Evolutionary conservation across 2,888 invertebrate species (phyloP).

Genomic region (Incurvaria masculella): DNA sequence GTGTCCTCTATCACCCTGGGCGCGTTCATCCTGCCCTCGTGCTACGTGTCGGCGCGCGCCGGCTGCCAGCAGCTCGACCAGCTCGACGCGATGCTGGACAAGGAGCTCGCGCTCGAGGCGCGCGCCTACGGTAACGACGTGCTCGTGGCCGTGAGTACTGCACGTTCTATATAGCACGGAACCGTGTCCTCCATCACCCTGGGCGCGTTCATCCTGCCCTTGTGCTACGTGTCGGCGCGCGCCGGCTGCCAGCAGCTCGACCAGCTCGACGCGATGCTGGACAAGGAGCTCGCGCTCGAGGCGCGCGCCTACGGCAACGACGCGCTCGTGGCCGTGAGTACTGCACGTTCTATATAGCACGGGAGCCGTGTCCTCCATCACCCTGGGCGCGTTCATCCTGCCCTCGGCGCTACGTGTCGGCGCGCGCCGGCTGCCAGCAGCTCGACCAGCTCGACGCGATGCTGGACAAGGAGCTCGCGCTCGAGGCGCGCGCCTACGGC

Average conservation of each 20-base stretch:
- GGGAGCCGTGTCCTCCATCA: slow-evolving; percentile 74
- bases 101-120: slow-evolving; percentile 65
- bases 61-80: slow-evolving; percentile 77
- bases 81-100: slow-evolving; percentile 62
- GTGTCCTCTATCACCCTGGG: slow-evolving; percentile 78
- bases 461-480: slow-evolving; percentile 65
- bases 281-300: slow-evolving; percentile 66
- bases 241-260: slow-evolving; percentile 76
- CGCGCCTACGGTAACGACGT: slow-evolving; percentile 60
- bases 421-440: slow-evolving; percentile 76
- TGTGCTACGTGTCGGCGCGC: slow-evolving; percentile 79
- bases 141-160: slow-evolving; percentile 64
- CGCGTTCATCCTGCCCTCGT: slow-evolving; percentile 76
- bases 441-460: slow-evolving; percentile 66
- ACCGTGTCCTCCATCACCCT: slow-evolving; percentile 74
- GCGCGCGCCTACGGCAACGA: slow-evolving; percentile 59
- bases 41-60: slow-evolving; percentile 78
- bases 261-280: slow-evolving; percentile 63
- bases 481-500: slow-evolving; percentile 57
- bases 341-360: too few relatives aligned
- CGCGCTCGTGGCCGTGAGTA: slow-evolving; percentile 67
- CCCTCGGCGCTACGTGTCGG: slow-evolving; percentile 82
- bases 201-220: slow-evolving; percentile 79
- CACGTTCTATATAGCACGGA: too few relatives aligned
- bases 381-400: slow-evolving; percentile 78